phyloP scores from a whole-genome alignment of 2,113 vertebrate species.

The Poeciliopsis turrubarensis region DNA sequence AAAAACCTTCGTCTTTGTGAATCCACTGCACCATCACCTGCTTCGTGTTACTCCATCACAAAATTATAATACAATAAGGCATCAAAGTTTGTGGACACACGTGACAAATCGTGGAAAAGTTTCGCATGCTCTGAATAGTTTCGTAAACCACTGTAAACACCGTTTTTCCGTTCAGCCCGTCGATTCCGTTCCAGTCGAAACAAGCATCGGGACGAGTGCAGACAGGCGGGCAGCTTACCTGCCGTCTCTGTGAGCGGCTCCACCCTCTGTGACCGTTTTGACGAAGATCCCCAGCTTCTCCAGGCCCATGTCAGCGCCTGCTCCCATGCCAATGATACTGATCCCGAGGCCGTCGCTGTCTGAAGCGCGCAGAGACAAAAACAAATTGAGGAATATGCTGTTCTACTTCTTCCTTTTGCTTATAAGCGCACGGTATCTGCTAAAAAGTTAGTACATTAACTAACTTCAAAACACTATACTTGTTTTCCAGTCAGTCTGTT shows the following conservation, averaged over 20 bases:
- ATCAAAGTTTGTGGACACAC: neutral
- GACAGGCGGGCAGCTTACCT: conserved; percentile 70
- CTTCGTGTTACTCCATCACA: too few species aligned
- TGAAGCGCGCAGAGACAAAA: conserved; percentile 47
- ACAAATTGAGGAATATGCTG: neutral
- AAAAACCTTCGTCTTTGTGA: neutral
- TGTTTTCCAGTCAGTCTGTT: too few species aligned
- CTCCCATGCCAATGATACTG: conserved; percentile 98
- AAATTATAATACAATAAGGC: too few species aligned
- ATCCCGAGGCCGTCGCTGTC: conserved; percentile 93
- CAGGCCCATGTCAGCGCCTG: conserved; percentile 94
- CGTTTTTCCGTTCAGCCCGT: neutral
- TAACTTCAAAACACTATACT: neutral
- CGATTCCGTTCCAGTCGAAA: neutral
- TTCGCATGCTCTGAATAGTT: neutral
- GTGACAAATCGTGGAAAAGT: neutral
- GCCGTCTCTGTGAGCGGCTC: conserved; percentile 90
- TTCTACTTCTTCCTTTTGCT: neutral
- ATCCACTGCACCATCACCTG: too few species aligned
- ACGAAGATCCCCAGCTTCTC: conserved; percentile 98
- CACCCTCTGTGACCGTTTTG: conserved; percentile 94
- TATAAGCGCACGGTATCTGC: too few species aligned
- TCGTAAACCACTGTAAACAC: too few species aligned
- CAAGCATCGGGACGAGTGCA: neutral
- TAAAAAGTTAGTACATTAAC: neutral